phyloP scores from a whole-genome alignment of 2,113 vertebrate genomes.

The Periophthalmus modestus region DNA sequence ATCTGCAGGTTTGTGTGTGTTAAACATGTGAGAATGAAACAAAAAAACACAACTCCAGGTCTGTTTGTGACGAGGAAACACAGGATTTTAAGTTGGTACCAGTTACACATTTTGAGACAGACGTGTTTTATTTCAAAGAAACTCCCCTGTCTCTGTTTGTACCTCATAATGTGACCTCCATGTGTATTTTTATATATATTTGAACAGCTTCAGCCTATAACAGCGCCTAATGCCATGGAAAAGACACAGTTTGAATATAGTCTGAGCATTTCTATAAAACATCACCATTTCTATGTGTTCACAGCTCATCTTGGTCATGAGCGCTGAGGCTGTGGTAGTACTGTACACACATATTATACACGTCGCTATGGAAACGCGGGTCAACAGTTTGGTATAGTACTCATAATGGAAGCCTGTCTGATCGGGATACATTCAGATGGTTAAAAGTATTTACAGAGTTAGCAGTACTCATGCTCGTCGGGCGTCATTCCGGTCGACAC shows the following conservation, averaged over 20 bases:
- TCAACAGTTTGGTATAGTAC: constrained; percentile 28
- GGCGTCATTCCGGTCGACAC: no score
- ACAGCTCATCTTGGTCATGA: background rate
- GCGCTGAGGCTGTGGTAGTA: background rate
- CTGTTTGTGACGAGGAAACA: no score
- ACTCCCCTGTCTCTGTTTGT: background rate
- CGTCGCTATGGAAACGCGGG: constrained; percentile 35
- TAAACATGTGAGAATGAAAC: no score
- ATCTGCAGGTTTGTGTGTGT: no score
- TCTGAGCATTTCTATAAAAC: constrained; percentile 16
- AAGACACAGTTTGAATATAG: constrained; percentile 18
- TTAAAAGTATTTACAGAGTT: constrained; percentile 48
- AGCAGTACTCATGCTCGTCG: constrained; percentile 21
- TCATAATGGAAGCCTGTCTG: constrained; percentile 9
- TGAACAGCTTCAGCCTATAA: constrained; percentile 8
- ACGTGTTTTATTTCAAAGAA: no score
- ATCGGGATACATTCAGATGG: constrained; percentile 11
- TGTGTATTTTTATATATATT: background rate
- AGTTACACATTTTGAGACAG: no score
- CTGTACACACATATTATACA: constrained; percentile 49
- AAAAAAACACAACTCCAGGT: no score
- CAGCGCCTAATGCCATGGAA: constrained; percentile 13
- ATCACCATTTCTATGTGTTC: constrained; percentile 28
- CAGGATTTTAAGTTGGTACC: no score
- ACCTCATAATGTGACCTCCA: background rate